Percentiles rank a stretch among this genome's conserved stretches.
Conservation (phyloP, 2,797 vertebrate species). For the Oreonectes daqikongensis region DNA sequence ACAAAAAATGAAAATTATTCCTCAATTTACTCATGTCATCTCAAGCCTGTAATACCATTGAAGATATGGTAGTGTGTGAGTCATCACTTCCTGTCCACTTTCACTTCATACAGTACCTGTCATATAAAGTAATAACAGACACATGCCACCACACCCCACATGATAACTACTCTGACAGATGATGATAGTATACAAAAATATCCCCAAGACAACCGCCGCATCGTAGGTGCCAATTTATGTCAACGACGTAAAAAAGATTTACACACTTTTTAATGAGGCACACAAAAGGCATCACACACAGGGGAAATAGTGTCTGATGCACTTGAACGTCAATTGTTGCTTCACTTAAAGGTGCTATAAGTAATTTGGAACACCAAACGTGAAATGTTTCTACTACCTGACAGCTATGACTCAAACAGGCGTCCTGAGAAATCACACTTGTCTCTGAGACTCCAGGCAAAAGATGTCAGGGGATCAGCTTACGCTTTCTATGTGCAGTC, state of each 20-base stretch:
- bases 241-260: neutral
- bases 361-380: neutral
- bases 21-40: no score
- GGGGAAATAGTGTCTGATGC: neutral
- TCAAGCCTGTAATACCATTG: no score
- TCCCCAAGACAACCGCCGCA: neutral
- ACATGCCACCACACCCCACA: neutral
- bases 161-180: neutral
- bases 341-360: neutral
- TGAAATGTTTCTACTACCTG: constrained; percentile 1
- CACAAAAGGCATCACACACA: neutral
- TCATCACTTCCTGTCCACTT: neutral
- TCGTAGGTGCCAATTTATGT: neutral
- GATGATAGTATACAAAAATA: neutral
- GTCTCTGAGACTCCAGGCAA: neutral
- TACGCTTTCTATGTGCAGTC: neutral
- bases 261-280: constrained; percentile 7
- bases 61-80: neutral
- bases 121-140: neutral
- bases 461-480: neutral
- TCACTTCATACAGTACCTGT: neutral
- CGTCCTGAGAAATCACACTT: constrained; percentile 5
- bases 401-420: neutral
- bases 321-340: neutral
- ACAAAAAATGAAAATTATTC: no score